Conservation (phyloP, 2,888 invertebrate species). For the Dasypogon diadema region DNA sequence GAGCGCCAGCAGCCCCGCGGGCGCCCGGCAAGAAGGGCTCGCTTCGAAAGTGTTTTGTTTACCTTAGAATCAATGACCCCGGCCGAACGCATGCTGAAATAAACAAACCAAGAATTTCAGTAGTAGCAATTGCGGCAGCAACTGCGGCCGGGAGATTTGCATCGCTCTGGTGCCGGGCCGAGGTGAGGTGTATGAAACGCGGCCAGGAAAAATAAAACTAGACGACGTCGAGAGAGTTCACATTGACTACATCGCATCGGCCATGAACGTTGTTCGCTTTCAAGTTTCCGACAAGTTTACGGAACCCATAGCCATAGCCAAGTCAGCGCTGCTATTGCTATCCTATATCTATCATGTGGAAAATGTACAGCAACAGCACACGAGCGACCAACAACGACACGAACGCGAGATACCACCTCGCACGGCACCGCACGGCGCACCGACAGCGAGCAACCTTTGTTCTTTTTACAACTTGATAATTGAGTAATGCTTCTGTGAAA, state of each 20-base stretch:
- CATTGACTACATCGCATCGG: not conserved
- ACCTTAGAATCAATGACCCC: constrained; percentile 38
- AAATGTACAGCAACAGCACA: not conserved
- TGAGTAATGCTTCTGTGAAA: constrained; percentile 15
- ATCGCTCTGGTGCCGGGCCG: not conserved
- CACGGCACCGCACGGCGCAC: too few species aligned
- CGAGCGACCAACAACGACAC: not conserved
- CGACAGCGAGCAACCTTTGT: too few species aligned
- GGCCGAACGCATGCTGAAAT: constrained; percentile 5
- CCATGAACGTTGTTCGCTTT: constrained; percentile 3
- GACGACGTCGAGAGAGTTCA: not conserved
- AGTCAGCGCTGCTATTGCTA: too few species aligned
- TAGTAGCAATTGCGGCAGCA: not conserved
- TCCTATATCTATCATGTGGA: too few species aligned
- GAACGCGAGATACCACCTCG: not conserved
- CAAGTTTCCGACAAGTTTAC: constrained; percentile 18
- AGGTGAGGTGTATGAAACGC: too few species aligned
- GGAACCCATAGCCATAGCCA: not conserved
- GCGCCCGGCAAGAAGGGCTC: constrained; percentile 14
- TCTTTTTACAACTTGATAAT: constrained; percentile 28
- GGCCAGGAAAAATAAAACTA: constrained; percentile 21
- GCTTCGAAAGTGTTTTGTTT: constrained; percentile 20
- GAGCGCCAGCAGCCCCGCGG: not conserved
- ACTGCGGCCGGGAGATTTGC: constrained; percentile 7
- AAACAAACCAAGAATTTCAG: constrained; percentile 49